Percentiles rank a stretch among this genome's conserved stretches.
Evolutionary conservation across 2,113 vertebrate species (phyloP).

Genomic region (Alouatta palliata): DNA sequence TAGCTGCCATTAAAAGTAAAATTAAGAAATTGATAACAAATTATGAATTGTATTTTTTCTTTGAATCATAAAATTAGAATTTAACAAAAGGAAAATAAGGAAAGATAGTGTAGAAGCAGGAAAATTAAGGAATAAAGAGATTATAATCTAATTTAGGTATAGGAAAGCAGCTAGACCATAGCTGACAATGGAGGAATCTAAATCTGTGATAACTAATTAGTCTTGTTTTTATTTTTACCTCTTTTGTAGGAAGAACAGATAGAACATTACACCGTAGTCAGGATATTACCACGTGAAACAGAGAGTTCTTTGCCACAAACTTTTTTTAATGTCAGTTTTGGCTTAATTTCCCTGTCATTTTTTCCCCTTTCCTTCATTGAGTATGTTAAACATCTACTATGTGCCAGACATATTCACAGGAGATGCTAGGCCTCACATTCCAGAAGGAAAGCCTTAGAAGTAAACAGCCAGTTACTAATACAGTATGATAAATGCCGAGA

Average conservation of each 20-base stretch:
- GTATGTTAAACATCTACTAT: not conserved
- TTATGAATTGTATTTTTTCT: not conserved
- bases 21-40: not conserved
- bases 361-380: not conserved
- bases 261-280: not conserved
- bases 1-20: slow-evolving; percentile 16
- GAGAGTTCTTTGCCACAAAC: not conserved
- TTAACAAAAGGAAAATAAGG: slow-evolving; percentile 22
- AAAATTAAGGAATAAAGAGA: slow-evolving; percentile 31
- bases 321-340: not conserved
- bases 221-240: slow-evolving; percentile 12
- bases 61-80: slow-evolving; percentile 11
- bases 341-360: not conserved
- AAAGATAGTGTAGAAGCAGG: not conserved
- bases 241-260: not conserved
- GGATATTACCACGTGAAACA: not conserved
- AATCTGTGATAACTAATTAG: not conserved
- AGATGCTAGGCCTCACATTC: not conserved
- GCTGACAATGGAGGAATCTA: not conserved
- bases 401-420: not conserved
- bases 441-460: not conserved
- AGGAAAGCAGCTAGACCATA: not conserved
- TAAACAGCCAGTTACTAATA: not conserved
- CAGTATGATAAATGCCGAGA: not conserved
- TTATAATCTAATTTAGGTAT: slow-evolving; percentile 1